Evolutionary conservation across 2,797 vertebrate species (phyloP), one percentile per base, ranked within the genome.

Genomic region (Chelon auratus): DNA sequence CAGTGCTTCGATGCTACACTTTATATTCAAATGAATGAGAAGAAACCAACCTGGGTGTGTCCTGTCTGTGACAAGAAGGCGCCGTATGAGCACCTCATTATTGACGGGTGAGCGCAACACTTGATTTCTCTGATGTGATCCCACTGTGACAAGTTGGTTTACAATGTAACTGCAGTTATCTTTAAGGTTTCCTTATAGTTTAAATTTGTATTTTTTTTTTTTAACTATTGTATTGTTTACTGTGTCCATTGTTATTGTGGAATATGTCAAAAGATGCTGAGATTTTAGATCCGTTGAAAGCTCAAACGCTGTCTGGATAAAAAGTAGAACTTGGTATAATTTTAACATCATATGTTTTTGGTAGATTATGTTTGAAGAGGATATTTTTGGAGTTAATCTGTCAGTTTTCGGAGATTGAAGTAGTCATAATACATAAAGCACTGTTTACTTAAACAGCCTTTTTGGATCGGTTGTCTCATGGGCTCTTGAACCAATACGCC

Each of bases 11-110:
- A 99, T 73, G 97, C 97, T 80, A 99, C 97, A 13, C 95, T 99
- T 45, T 99, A 99, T 54, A 98, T 99, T 91, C 98, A 99, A 80
- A 99, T 99, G 98, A 99, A 99, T 5, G 98, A 99, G 89, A 99
- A 99, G 87, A 99, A 99, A 65, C 98, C 98, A 4, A 99, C 97
- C 1, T 99, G 98, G 97, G 98, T 99, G 42, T 99, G 97, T 92
- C 97, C 98, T 1, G 98, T 99, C 48, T 99, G 98, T 80, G 97
- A 99, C 90, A 99, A 99, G 89, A 99, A 99, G 78, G 98, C 97
- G 11, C 98, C 98, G 0, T 99, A 98, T 2, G 97, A 99, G 61
- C 97, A 99, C 53, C 96, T 99, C 80, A 99, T 99, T 54, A 99
- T 99, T 52, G 98, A 99, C 24, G 98, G 98, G 98, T 99, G 78